These are phyloP conservation scores for Carcharodon carcharias DNA, from an alignment of 2,797 vertebrate genomes.

Conservation along the genomic window DNA sequence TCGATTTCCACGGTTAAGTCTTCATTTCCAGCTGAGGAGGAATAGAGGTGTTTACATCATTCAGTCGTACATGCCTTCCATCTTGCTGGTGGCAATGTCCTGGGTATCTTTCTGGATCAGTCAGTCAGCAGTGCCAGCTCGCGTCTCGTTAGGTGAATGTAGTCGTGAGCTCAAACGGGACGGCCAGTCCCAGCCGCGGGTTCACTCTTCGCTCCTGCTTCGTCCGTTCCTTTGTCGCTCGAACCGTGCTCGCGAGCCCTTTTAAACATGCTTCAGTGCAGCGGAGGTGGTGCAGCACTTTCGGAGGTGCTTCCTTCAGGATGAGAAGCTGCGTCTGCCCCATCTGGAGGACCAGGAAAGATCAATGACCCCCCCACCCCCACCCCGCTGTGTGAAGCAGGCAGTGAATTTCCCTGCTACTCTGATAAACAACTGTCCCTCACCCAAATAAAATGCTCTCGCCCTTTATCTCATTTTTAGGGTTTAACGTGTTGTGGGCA, in stretches of 20 bases:
- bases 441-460: background rate
- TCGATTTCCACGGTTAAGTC: conserved; percentile 85
- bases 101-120: conserved; percentile 99
- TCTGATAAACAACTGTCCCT: background rate
- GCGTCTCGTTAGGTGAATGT: conserved; percentile 80
- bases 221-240: background rate
- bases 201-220: background rate
- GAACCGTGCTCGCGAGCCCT: background rate
- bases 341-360: background rate
- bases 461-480: background rate
- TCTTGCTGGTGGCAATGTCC: conserved; percentile 92
- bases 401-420: background rate
- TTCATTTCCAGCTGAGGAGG: conserved; percentile 80
- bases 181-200: background rate
- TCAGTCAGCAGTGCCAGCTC: conserved; percentile 89
- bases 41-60: conserved; percentile 97
- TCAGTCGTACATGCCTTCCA: conserved; percentile 94
- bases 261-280: background rate
- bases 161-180: background rate
- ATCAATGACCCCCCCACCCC: background rate
- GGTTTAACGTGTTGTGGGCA: background rate
- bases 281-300: background rate
- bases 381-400: background rate
- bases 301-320: background rate
- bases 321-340: background rate